These are phyloP conservation scores for Hydrozoanthus gracilis DNA, from an alignment of 92 coral and sea anemone genomes.

Conservation along the genomic window DNA sequence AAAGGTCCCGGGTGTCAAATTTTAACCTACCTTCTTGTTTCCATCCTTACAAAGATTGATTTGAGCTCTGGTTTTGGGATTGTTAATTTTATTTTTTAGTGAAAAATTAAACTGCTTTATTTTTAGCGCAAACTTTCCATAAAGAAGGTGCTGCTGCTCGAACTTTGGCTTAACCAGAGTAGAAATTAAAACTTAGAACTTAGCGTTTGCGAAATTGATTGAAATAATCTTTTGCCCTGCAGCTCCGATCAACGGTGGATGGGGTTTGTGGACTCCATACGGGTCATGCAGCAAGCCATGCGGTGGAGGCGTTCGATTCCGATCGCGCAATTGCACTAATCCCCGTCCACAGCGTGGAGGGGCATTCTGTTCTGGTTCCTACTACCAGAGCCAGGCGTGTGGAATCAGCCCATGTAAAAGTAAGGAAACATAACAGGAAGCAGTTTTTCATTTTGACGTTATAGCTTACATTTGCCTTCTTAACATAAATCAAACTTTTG, in stretches of 20 bases:
- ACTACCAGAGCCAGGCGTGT: background rate
- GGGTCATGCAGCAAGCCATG: background rate
- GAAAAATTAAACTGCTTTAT: too few relatives aligned
- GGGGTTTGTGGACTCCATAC: background rate
- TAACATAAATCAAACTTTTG: too few relatives aligned
- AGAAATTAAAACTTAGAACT: background rate
- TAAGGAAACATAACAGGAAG: background rate
- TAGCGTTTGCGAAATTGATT: background rate
- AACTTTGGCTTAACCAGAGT: too few relatives aligned
- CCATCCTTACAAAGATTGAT: too few relatives aligned
- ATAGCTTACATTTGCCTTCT: background rate
- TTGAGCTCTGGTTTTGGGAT: too few relatives aligned
- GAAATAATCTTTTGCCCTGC: background rate
- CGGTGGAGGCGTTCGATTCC: background rate
- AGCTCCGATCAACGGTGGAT: background rate
- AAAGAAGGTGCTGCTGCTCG: too few relatives aligned
- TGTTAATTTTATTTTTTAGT: too few relatives aligned
- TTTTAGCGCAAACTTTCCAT: too few relatives aligned
- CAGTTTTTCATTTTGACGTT: background rate
- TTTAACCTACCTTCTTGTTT: too few relatives aligned
- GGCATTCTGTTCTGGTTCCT: background rate
- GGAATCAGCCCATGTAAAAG: background rate
- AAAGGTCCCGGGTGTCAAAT: too few relatives aligned
- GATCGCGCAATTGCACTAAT: background rate
- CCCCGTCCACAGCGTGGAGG: background rate